A percentile compares a stretch with the other conserved stretches of the same genome.
Evolutionary conservation across 2,113 vertebrate species (phyloP).

Genomic region (Alligator mississippiensis): DNA sequence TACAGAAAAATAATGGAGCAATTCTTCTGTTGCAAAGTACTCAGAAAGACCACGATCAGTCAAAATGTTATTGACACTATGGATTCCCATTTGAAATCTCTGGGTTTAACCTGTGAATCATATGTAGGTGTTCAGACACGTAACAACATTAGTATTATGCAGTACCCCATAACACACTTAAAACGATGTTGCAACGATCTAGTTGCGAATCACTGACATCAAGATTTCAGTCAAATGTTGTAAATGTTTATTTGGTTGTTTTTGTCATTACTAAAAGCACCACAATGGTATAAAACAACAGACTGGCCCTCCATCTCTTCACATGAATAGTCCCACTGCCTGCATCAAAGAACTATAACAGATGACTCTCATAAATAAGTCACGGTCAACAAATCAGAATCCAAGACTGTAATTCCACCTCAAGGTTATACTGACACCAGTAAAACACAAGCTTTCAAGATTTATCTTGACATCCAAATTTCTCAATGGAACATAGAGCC

Average conservation of each 20-base stretch:
- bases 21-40: too few relatives aligned
- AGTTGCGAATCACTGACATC: neutral
- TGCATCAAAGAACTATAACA: constrained; percentile 13
- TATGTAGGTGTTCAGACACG: too few relatives aligned
- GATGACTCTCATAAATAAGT: constrained; percentile 26
- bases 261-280: neutral
- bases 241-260: neutral
- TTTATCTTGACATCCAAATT: constrained; percentile 65
- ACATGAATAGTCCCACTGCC: neutral
- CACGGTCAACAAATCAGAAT: constrained; percentile 57
- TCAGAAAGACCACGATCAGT: too few relatives aligned
- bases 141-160: too few relatives aligned
- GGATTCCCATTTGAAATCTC: too few relatives aligned
- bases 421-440: constrained; percentile 68
- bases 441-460: constrained; percentile 63
- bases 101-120: too few relatives aligned
- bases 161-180: too few relatives aligned
- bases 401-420: constrained; percentile 67
- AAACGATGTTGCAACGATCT: too few relatives aligned
- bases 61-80: too few relatives aligned
- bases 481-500: constrained; percentile 59
- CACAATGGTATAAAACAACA: neutral
- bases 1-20: too few relatives aligned
- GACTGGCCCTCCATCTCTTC: neutral
- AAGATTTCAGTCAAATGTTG: neutral